Evolutionary conservation across 2,888 invertebrate species (phyloP).

Genomic region (Quadroppia sp.): DNA sequence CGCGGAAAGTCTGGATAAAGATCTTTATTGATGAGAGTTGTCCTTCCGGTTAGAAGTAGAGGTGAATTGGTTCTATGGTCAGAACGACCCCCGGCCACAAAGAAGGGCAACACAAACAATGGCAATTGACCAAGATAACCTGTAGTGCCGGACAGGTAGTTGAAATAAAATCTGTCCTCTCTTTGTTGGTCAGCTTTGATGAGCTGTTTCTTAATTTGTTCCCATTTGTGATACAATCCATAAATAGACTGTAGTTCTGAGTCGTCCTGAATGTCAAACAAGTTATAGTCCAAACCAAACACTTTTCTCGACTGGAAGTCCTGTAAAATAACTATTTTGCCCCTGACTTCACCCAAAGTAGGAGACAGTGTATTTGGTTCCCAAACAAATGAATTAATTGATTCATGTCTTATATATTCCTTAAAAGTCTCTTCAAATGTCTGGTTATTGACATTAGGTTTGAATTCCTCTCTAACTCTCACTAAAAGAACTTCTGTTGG

Average conservation of each 20-base stretch:
- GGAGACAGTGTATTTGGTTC: background rate
- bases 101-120: constrained; percentile 19
- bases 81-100: constrained; percentile 25
- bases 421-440: constrained; percentile 31
- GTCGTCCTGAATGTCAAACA: constrained; percentile 37
- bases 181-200: background rate
- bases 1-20: constrained; percentile 35
- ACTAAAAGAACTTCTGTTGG: constrained; percentile 34
- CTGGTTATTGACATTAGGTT: background rate
- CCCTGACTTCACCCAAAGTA: constrained; percentile 34
- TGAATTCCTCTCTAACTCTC: constrained; percentile 3
- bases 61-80: background rate
- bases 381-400: constrained; percentile 16
- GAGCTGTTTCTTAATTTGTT: constrained; percentile 30
- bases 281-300: constrained; percentile 27
- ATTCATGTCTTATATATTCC: background rate
- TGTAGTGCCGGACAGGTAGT: constrained; percentile 34
- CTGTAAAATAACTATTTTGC: constrained; percentile 37
- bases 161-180: constrained; percentile 14
- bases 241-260: constrained; percentile 23
- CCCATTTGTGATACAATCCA: constrained; percentile 27
- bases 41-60: constrained; percentile 3
- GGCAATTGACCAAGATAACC: background rate
- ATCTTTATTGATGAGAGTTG: background rate
- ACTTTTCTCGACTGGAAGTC: background rate